Percentiles rank a stretch among this genome's conserved stretches.
Conservation (phyloP, 2,113 vertebrate genomes). For the Tetrao urogallus region DNA sequence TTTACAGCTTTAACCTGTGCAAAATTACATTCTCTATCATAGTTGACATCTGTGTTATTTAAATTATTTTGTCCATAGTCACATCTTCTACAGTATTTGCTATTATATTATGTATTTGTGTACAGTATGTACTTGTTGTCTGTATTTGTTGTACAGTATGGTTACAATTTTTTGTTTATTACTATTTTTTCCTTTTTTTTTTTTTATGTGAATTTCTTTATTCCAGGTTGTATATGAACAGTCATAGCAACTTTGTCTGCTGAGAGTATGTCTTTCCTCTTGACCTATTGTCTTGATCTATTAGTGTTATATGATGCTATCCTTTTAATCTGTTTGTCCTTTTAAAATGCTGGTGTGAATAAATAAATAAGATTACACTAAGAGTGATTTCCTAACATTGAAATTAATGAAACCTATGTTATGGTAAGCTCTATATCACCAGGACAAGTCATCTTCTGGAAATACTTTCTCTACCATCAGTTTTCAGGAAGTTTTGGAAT, state of each 20-base stretch:
- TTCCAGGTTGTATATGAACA: not conserved
- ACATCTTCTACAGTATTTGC: not conserved
- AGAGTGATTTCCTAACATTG: not conserved
- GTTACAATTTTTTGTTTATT: not conserved
- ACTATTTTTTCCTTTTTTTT: not conserved
- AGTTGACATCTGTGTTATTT: not conserved
- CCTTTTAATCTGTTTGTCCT: not conserved
- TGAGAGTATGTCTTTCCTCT: not conserved
- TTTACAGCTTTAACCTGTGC: not conserved
- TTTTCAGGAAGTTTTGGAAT: not conserved
- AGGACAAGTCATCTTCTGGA: not conserved
- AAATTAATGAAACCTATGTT: not conserved
- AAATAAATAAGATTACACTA: not conserved
- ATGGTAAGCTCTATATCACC: not conserved
- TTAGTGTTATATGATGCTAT: not conserved
- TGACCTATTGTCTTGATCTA: too few relatives aligned
- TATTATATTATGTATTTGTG: not conserved
- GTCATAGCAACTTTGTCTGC: not conserved
- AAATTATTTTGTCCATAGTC: not conserved
- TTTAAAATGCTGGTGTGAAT: not conserved
- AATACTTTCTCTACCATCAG: not conserved
- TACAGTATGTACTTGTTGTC: too few relatives aligned
- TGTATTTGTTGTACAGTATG: too few relatives aligned
- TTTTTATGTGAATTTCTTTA: not conserved
- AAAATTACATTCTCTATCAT: not conserved